Percentiles rank a stretch among this genome's conserved stretches.
Conservation (phyloP, 1,140 invertebrate genomes). For the Drosophila pseudoobscura region DNA sequence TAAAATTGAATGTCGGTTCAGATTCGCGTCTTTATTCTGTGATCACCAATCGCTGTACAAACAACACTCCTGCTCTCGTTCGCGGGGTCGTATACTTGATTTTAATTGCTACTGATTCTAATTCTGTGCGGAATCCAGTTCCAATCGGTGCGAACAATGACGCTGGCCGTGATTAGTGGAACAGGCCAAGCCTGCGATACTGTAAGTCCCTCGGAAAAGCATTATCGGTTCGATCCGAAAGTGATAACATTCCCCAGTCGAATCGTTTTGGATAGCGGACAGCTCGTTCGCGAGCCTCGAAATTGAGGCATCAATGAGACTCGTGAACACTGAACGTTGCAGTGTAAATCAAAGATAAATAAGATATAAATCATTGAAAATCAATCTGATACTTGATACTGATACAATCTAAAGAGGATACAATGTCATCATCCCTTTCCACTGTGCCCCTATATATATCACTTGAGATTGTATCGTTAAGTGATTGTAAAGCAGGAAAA, state of each 20-base stretch:
- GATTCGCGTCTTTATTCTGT: conserved; percentile 63
- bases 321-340: no score
- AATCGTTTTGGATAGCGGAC: conserved; percentile 22
- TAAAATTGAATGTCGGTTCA: conserved; percentile 58
- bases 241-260: conserved; percentile 9
- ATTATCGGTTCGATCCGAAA: conserved; percentile 9
- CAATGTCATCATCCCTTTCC: conserved; percentile 16
- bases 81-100: conserved; percentile 60
- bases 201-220: conserved; percentile 57
- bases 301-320: not conserved
- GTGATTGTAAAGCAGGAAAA: conserved; percentile 20
- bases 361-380: conserved; percentile 8
- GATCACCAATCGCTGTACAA: conserved; percentile 57
- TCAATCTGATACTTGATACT: conserved; percentile 6
- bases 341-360: conserved; percentile 20
- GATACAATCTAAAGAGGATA: not conserved
- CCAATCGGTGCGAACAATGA: conserved; percentile 35
- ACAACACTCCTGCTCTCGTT: conserved; percentile 24
- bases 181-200: conserved; percentile 42
- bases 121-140: conserved; percentile 2
- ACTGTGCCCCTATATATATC: conserved; percentile 33
- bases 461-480: conserved; percentile 40
- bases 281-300: conserved; percentile 17
- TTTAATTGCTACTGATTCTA: conserved; percentile 23
- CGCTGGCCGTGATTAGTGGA: conserved; percentile 55